A percentile compares a stretch with the other conserved stretches of the same genome.
These are phyloP conservation scores for Atrichornis clamosus DNA, from an alignment of 2,113 vertebrate genomes.

Conservation along the genomic window DNA sequence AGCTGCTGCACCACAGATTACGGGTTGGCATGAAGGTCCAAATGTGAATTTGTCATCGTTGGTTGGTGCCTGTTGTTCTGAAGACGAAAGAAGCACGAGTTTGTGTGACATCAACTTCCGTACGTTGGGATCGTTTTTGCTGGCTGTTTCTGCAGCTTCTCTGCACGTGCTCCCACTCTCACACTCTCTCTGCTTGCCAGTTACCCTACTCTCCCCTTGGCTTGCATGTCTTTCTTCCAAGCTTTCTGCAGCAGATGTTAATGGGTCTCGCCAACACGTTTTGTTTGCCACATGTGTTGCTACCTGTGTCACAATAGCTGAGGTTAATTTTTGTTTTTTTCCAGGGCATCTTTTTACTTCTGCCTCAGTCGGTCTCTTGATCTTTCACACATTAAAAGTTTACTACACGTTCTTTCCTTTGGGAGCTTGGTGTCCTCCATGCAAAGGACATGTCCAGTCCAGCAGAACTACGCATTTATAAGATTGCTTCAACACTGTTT, in stretches of 20 bases:
- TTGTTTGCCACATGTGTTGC: constrained; percentile 47
- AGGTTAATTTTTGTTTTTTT: constrained; percentile 27
- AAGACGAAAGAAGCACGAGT: background rate
- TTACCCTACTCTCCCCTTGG: constrained; percentile 36
- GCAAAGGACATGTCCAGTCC: constrained; percentile 65
- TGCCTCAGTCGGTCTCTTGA: constrained; percentile 7
- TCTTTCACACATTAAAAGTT: constrained; percentile 46
- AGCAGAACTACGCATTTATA: constrained; percentile 50
- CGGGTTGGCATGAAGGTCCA: background rate
- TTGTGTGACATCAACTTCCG: constrained; percentile 27
- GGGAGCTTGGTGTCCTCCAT: constrained; percentile 52
- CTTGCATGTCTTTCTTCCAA: constrained; percentile 11
- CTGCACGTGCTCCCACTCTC: constrained; percentile 29
- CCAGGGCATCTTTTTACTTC: constrained; percentile 6
- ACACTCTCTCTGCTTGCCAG: constrained; percentile 5
- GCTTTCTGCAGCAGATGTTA: constrained; percentile 38
- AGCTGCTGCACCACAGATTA: background rate
- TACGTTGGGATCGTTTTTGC: background rate
- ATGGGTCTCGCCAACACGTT: background rate
- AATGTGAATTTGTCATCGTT: background rate
- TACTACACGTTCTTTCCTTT: constrained; percentile 29
- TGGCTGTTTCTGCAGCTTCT: constrained; percentile 31
- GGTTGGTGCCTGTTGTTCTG: background rate
- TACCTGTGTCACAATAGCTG: constrained; percentile 45
- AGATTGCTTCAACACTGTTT: constrained; percentile 65